Conservation (phyloP, 2,888 invertebrate species). For the Erebia epiphron region DNA sequence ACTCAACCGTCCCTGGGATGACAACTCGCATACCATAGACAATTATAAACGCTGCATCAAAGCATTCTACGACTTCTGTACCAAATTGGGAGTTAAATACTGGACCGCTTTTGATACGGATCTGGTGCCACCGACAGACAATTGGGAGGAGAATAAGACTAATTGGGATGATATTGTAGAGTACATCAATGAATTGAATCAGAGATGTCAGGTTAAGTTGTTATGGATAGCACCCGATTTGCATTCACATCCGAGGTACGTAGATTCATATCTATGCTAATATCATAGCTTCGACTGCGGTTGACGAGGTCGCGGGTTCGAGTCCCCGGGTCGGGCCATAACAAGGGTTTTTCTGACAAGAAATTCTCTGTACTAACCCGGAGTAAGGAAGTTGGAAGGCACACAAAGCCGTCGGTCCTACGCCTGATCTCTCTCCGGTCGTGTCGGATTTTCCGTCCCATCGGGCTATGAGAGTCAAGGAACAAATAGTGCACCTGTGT, state of each 20-base stretch:
- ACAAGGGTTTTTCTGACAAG: too few relatives aligned
- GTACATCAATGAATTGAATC: slow-evolving; percentile 79
- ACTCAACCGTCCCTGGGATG: slow-evolving; percentile 80
- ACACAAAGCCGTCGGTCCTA: too few relatives aligned
- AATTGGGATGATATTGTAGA: slow-evolving; percentile 84
- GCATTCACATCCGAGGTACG: slow-evolving; percentile 82
- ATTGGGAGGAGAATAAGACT: slow-evolving; percentile 78
- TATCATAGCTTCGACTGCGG: too few relatives aligned
- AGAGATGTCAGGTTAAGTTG: slow-evolving; percentile 81
- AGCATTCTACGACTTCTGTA: slow-evolving; percentile 85
- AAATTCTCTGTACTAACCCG: too few relatives aligned
- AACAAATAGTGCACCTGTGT: too few relatives aligned
- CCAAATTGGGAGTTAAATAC: slow-evolving; percentile 83
- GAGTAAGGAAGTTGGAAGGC: too few relatives aligned
- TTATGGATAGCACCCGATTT: slow-evolving; percentile 86
- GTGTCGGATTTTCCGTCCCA: too few relatives aligned
- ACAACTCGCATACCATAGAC: slow-evolving; percentile 78
- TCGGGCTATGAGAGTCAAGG: too few relatives aligned
- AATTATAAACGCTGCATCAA: slow-evolving; percentile 83
- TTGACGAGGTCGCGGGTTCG: too few relatives aligned
- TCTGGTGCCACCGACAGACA: slow-evolving; percentile 80
- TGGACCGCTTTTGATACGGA: slow-evolving; percentile 86
- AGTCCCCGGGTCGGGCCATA: too few relatives aligned
- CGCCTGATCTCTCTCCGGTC: too few relatives aligned
- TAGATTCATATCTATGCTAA: too few relatives aligned